Percentiles rank a stretch among this genome's conserved stretches.
Evolutionary conservation across 2,888 invertebrate species (phyloP).

Genomic region (Drosophila kambysellisi): DNA sequence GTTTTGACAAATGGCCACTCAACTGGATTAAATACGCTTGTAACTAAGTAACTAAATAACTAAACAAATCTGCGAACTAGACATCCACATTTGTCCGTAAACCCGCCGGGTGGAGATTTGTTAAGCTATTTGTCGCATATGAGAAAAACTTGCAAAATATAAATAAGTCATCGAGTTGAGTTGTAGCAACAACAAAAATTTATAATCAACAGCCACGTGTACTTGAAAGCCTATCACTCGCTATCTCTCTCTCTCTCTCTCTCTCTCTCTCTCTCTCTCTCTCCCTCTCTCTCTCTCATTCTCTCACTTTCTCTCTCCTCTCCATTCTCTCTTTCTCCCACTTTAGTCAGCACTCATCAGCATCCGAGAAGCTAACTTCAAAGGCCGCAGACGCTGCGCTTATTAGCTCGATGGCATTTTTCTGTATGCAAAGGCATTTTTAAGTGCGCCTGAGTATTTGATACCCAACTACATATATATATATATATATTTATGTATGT

Average conservation of each 20-base stretch:
- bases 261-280: conserved; percentile 1
- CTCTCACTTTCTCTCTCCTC: background rate
- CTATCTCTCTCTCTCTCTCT: background rate
- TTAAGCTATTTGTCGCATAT: conserved; percentile 42
- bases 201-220: conserved; percentile 17
- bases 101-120: background rate
- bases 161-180: conserved; percentile 27
- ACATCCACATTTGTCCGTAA: conserved; percentile 63
- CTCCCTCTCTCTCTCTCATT: background rate
- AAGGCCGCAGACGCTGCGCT: conserved; percentile 64
- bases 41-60: conserved; percentile 66
- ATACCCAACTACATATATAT: conserved; percentile 22
- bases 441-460: conserved; percentile 54
- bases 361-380: conserved; percentile 57
- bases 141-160: conserved; percentile 38
- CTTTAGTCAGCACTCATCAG: conserved; percentile 3
- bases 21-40: conserved; percentile 82
- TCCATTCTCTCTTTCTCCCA: background rate
- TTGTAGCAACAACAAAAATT: conserved; percentile 1
- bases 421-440: conserved; percentile 73
- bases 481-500: background rate
- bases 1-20: conserved; percentile 84
- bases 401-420: conserved; percentile 74
- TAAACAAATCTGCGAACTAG: no score
- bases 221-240: conserved; percentile 32